phyloP scores from a whole-genome alignment of 2,113 vertebrate genomes.

The Pollachius pollachius region DNA sequence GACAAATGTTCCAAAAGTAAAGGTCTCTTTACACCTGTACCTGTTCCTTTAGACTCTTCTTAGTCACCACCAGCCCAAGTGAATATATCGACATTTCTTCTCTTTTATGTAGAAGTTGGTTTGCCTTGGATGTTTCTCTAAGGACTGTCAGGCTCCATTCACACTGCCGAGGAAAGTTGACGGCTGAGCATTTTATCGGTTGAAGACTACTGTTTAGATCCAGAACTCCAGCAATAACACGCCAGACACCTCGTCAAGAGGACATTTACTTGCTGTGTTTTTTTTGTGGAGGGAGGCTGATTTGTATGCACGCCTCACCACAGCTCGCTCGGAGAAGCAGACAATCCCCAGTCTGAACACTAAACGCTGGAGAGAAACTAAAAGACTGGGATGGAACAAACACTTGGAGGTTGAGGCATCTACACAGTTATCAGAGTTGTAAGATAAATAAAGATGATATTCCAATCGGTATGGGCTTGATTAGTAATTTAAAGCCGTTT shows the following conservation, averaged over 20 bases:
- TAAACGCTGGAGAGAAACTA: background rate
- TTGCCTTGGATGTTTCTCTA: slow-evolving; percentile 3
- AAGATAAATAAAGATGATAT: too few relatives aligned
- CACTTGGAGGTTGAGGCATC: too few relatives aligned
- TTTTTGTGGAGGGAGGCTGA: slow-evolving; percentile 8
- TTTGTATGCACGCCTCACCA: slow-evolving; percentile 12
- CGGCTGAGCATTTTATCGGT: slow-evolving; percentile 2
- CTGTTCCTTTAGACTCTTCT: too few relatives aligned
- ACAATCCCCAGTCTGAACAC: background rate
- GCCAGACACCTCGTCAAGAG: slow-evolving; percentile 17
- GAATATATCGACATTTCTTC: background rate
- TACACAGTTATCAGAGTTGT: too few relatives aligned
- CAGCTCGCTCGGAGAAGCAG: slow-evolving; percentile 6
- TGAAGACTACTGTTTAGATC: slow-evolving; percentile 5
- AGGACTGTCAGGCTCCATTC: background rate
- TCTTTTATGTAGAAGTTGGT: slow-evolving; percentile 29
- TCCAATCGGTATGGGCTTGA: too few relatives aligned
- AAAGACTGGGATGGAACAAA: too few relatives aligned
- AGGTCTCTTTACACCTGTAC: too few relatives aligned
- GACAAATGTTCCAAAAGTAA: too few relatives aligned
- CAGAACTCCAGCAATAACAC: slow-evolving; percentile 8
- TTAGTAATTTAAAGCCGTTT: too few relatives aligned
- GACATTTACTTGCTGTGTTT: background rate
- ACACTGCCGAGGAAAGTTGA: slow-evolving; percentile 27
- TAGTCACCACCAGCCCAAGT: too few relatives aligned